Evolutionary conservation across 2,113 vertebrate genomes (phyloP).

Genomic region (Nannobrachium achirus): DNA sequence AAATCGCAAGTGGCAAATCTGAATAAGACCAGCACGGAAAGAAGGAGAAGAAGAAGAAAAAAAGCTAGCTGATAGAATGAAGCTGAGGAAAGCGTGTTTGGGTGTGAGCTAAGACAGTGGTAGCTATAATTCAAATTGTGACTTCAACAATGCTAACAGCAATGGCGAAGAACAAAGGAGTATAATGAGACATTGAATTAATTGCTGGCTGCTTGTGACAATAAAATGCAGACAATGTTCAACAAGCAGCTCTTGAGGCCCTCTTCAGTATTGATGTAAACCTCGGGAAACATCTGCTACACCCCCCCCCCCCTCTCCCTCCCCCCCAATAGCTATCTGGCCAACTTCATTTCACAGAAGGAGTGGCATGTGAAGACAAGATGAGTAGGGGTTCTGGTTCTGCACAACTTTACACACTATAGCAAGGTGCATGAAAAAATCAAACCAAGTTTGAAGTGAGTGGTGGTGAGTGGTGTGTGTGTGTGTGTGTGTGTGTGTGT

Average conservation of each 20-base stretch:
- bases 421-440: no score
- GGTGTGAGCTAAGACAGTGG: constrained; percentile 32
- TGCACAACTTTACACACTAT: no score
- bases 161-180: constrained; percentile 34
- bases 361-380: neutral
- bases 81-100: constrained; percentile 39
- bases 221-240: neutral
- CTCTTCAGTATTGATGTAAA: neutral
- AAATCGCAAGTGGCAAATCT: constrained; percentile 62
- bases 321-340: neutral
- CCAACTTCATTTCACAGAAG: neutral
- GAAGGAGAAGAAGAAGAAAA: constrained; percentile 36
- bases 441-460: no score
- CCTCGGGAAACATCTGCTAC: neutral
- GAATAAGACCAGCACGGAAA: constrained; percentile 56
- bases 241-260: neutral
- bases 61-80: constrained; percentile 29
- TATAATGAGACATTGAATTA: neutral
- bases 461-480: no score
- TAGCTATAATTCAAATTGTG: constrained; percentile 51
- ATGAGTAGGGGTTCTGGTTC: neutral
- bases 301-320: neutral
- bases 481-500: no score
- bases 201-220: constrained; percentile 9
- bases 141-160: constrained; percentile 40